Evolutionary conservation across 1,140 invertebrate species (phyloP).

Genomic region (Pseudomyrmex dendroicus): DNA sequence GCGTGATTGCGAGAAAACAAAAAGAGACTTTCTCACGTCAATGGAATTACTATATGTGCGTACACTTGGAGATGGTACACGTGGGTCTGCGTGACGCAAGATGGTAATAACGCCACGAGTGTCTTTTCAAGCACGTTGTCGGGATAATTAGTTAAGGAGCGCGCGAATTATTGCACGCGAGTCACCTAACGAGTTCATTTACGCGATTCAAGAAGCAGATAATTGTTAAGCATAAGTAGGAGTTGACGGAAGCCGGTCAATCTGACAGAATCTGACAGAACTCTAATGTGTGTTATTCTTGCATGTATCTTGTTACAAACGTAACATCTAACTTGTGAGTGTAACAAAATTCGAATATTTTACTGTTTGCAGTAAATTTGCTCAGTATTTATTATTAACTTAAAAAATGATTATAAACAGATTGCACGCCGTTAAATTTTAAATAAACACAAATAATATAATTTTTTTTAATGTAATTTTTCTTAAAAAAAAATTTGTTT

Average conservation of each 20-base stretch:
- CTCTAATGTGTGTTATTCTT: not conserved
- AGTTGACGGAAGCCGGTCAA: constrained; percentile 12
- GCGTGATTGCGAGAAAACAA: constrained; percentile 42
- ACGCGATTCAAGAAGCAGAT: not conserved
- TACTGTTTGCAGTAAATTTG: too few relatives aligned
- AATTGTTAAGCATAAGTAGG: not conserved
- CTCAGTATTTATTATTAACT: too few relatives aligned
- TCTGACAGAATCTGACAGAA: not conserved
- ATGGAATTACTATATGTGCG: constrained; percentile 17
- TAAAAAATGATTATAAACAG: too few relatives aligned
- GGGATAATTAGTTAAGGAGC: constrained; percentile 37
- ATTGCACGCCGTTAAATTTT: too few relatives aligned
- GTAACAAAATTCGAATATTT: not conserved
- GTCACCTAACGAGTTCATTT: not conserved
- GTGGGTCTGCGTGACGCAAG: constrained; percentile 14
- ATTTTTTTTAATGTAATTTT: too few relatives aligned
- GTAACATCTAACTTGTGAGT: not conserved
- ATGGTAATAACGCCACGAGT: constrained; percentile 29
- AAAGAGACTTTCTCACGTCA: constrained; percentile 24
- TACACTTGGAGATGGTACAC: not conserved
- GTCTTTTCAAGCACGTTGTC: constrained; percentile 31
- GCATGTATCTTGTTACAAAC: not conserved
- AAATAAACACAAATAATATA: too few relatives aligned
- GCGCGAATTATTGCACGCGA: constrained; percentile 7
- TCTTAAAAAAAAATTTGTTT: not conserved